Percentiles rank a stretch among this genome's conserved stretches.
Conservation (phyloP, 2,888 invertebrate genomes). For the Amiota mariae region DNA sequence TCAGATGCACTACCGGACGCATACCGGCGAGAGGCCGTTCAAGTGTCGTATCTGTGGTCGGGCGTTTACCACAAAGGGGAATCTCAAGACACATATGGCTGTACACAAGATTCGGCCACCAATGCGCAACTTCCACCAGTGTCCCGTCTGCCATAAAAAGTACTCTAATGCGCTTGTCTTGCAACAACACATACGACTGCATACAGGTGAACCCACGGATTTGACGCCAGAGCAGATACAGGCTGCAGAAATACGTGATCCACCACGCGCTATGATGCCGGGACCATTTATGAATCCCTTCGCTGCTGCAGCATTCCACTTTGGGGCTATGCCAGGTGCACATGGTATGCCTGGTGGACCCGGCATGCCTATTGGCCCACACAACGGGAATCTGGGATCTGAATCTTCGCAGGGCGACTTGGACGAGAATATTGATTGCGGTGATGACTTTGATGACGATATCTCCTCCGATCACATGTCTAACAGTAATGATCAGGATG, state of each 20-base stretch:
- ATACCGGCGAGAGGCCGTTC: slow-evolving; percentile 82
- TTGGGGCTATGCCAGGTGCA: slow-evolving; percentile 69
- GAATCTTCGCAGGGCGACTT: slow-evolving; percentile 73
- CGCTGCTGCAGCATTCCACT: slow-evolving; percentile 71
- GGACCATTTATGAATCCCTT: slow-evolving; percentile 73
- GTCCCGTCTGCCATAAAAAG: slow-evolving; percentile 98
- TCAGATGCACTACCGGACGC: slow-evolving; percentile 92
- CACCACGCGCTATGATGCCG: slow-evolving; percentile 77
- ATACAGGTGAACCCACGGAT: slow-evolving; percentile 91
- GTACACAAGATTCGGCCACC: slow-evolving; percentile 97
- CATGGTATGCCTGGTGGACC: slow-evolving; percentile 46
- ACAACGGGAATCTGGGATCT: slow-evolving; percentile 70
- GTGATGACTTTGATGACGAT: slow-evolving; percentile 72
- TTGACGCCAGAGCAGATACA: slow-evolving; percentile 89
- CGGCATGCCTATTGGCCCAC: slow-evolving; percentile 50
- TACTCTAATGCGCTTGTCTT: slow-evolving; percentile 94
- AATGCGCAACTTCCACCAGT: slow-evolving; percentile 93
- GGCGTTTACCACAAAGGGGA: slow-evolving; percentile 98
- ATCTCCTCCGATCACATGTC: slow-evolving; percentile 72
- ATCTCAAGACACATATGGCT: slow-evolving; percentile 99
- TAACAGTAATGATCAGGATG: slow-evolving; percentile 64
- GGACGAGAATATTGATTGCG: slow-evolving; percentile 73
- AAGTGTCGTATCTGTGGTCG: slow-evolving; percentile 97
- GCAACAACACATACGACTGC: slow-evolving; percentile 95
- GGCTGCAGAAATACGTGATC: slow-evolving; percentile 88